phyloP scores from a whole-genome alignment of 1,140 invertebrate species.

The Triops longicaudatus region DNA sequence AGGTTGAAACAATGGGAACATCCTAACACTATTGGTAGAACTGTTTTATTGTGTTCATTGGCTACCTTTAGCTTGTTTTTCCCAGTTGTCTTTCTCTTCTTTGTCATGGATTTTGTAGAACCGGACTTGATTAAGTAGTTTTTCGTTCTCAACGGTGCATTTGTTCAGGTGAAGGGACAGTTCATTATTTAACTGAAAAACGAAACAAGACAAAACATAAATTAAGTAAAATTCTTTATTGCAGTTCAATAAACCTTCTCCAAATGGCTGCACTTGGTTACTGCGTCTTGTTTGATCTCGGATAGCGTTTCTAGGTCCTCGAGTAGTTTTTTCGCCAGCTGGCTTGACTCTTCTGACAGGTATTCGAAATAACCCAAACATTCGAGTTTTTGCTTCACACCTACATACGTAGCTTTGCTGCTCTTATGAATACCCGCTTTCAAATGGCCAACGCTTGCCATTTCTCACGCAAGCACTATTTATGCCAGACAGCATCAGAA shows the following conservation, averaged over 20 bases:
- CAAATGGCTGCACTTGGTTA: neutral
- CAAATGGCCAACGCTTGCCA: neutral
- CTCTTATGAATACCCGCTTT: neutral
- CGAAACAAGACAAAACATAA: neutral
- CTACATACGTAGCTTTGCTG: slow-evolving; percentile 18
- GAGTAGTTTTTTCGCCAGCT: slow-evolving; percentile 22
- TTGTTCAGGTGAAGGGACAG: neutral
- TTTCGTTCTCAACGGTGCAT: neutral
- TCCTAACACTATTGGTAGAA: too few species aligned
- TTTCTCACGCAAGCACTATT: neutral
- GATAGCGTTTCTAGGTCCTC: slow-evolving; percentile 12
- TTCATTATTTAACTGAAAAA: neutral
- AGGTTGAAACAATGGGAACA: too few species aligned
- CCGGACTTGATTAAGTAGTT: neutral
- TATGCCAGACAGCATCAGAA: neutral
- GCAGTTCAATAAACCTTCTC: neutral
- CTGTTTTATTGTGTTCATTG: too few species aligned
- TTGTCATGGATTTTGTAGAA: neutral
- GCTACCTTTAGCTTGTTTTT: neutral
- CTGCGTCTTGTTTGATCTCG: neutral
- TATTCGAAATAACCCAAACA: slow-evolving; percentile 22
- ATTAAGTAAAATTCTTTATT: neutral
- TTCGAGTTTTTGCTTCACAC: slow-evolving; percentile 19
- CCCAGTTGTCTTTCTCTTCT: neutral
- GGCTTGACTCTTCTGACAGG: slow-evolving; percentile 23